Percentiles rank a stretch among this genome's conserved stretches.
phyloP scores from a whole-genome alignment of 2,888 invertebrate species.

The Hyalella azteca region DNA sequence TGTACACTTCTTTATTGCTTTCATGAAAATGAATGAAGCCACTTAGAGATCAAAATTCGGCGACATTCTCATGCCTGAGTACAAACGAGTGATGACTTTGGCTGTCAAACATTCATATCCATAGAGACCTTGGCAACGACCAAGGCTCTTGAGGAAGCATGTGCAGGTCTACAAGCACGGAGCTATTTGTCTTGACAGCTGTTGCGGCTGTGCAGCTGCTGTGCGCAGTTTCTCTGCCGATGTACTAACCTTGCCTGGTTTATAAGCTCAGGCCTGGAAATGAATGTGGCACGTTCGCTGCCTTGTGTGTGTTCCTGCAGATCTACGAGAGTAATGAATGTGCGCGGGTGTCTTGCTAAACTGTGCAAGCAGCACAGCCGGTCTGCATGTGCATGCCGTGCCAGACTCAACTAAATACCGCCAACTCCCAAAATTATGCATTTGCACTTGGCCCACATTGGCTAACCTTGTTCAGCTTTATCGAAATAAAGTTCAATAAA shows the following conservation, averaged over 20 bases:
- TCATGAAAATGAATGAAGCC: too few relatives aligned
- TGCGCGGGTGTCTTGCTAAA: slow-evolving; percentile 24
- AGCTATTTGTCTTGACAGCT: slow-evolving; percentile 30
- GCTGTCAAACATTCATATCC: slow-evolving; percentile 14
- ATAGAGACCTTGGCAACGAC: not conserved
- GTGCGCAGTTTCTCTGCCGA: slow-evolving; percentile 25
- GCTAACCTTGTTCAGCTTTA: too few relatives aligned
- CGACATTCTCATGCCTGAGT: too few relatives aligned
- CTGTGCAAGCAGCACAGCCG: slow-evolving; percentile 21
- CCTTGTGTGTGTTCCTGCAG: slow-evolving; percentile 35
- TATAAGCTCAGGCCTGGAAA: slow-evolving; percentile 34
- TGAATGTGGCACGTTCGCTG: slow-evolving; percentile 37
- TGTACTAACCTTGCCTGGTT: slow-evolving; percentile 36
- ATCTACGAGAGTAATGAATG: slow-evolving; percentile 36
- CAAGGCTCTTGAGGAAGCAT: slow-evolving; percentile 2
- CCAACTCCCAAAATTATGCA: too few relatives aligned
- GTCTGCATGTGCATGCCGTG: not conserved
- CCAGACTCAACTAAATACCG: too few relatives aligned
- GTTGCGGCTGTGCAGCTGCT: slow-evolving; percentile 28
- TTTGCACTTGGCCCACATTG: too few relatives aligned
- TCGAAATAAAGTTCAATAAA: too few relatives aligned
- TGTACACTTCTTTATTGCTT: too few relatives aligned
- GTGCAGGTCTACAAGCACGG: not conserved
- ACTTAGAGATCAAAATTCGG: too few relatives aligned
- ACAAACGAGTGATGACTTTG: too few relatives aligned